These are phyloP conservation scores for Lagorchestes hirsutus DNA, from an alignment of 2,797 vertebrate genomes.

Conservation along the genomic window DNA sequence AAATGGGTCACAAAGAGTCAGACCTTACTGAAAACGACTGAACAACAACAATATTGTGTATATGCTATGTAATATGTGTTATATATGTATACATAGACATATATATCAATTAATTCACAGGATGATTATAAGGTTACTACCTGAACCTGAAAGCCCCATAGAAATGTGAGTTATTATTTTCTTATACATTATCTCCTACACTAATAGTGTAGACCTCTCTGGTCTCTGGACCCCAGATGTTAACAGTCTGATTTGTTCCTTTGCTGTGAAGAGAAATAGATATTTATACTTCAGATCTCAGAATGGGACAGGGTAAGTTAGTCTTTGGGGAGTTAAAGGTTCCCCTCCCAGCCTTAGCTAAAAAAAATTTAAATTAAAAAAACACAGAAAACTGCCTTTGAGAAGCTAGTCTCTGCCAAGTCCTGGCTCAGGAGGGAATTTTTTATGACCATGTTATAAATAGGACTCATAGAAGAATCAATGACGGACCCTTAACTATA, in stretches of 20 bases:
- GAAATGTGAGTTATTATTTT: background rate
- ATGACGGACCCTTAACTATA: accelerated
- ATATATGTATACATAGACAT: background rate
- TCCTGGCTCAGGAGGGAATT: conserved; percentile 2
- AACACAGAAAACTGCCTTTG: background rate
- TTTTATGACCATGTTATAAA: background rate
- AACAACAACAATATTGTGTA: background rate
- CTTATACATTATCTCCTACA: background rate
- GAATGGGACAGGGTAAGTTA: background rate
- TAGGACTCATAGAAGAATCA: background rate
- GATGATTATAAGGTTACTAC: background rate
- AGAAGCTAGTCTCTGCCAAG: background rate
- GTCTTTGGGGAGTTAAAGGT: background rate
- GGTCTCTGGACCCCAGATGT: background rate
- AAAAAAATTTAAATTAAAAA: background rate
- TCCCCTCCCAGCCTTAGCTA: background rate
- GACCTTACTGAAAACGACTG: background rate
- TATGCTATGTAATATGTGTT: background rate
- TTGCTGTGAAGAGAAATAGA: background rate
- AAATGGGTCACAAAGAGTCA: background rate
- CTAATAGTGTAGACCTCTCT: background rate
- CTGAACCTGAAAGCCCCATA: background rate
- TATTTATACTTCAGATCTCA: background rate
- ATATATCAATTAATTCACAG: background rate
- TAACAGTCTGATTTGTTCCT: background rate